These are phyloP conservation scores for Callocephalon fimbriatum DNA, from an alignment of 2,113 vertebrate genomes.

Conservation along the genomic window DNA sequence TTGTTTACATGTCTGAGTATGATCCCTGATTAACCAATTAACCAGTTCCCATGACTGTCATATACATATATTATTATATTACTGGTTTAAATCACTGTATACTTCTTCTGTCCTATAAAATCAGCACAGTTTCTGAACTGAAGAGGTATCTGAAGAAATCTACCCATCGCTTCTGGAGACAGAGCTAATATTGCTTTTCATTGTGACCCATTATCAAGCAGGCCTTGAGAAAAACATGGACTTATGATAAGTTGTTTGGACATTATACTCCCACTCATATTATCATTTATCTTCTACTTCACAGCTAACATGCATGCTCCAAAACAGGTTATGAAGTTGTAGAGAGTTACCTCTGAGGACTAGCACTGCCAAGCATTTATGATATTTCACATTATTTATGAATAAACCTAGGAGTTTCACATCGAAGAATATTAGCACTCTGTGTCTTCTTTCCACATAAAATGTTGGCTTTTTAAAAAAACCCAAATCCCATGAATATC, in stretches of 20 bases:
- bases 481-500: background rate
- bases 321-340: background rate
- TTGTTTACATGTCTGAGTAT: background rate
- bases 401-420: background rate
- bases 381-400: background rate
- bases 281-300: background rate
- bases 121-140: background rate
- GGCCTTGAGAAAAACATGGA: background rate
- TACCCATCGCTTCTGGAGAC: background rate
- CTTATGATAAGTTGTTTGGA: background rate
- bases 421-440: background rate
- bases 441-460: background rate
- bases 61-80: background rate
- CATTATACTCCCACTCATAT: background rate
- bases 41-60: background rate
- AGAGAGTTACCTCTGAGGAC: background rate
- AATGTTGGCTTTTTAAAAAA: background rate
- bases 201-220: background rate
- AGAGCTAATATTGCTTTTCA: background rate
- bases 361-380: background rate
- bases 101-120: background rate
- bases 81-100: background rate
- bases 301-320: background rate
- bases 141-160: background rate
- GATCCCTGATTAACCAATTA: background rate